Base-by-base conservation (phyloP, 2,113 vertebrate genomes). In the Nasalis larvatus region DNA sequence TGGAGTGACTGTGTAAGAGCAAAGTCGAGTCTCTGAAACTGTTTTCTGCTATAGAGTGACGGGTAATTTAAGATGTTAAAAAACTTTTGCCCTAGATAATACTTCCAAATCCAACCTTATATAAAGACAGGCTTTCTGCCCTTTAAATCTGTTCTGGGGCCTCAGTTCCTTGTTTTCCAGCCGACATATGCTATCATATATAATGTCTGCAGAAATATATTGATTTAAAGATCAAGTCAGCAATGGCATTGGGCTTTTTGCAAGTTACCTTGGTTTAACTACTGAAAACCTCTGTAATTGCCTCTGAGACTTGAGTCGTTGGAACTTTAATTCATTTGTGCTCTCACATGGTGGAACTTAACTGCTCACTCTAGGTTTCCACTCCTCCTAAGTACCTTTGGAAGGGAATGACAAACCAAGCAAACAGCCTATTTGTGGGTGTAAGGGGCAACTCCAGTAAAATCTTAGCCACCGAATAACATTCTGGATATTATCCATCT, bases 11-110 rank as follows among this genome's bases (percentile, higher is more conserved):
- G 8, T 60, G 17, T 92, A 37, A 96, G 87, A 96, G 81, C 74
- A 73, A 96, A 97, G n/a, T 77, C 4, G 25, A 95, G 84, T 54
- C 78, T 92, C 89, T 90, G 94, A 91, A 97, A 97, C 8, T 63
- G 81, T 86, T 97, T 85, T 88, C 89, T 85, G 76, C 84, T 58
- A 40, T 5, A 47, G 66, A 97, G 35, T 97, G 98, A 97, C 92
- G 96, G 81, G 97, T 98, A 98, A 98, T 98, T 98, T 98, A 97
- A 97, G 95, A 93, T 97, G 96, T 96, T 89, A 81, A 88, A 97
- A 97, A 97, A 95, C 80, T 78, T 97, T 97, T 96, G 87, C 98
- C 97, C 97, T 97, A 86, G 98, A 97, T 97, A 97, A 98, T 97
- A 97, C 93, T 97, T 97, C 80, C 95, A 97, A 97, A 97, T 95